Base-by-base conservation (phyloP, 2,888 invertebrate species). In the Parapristionchus giblindavisi region DNA sequence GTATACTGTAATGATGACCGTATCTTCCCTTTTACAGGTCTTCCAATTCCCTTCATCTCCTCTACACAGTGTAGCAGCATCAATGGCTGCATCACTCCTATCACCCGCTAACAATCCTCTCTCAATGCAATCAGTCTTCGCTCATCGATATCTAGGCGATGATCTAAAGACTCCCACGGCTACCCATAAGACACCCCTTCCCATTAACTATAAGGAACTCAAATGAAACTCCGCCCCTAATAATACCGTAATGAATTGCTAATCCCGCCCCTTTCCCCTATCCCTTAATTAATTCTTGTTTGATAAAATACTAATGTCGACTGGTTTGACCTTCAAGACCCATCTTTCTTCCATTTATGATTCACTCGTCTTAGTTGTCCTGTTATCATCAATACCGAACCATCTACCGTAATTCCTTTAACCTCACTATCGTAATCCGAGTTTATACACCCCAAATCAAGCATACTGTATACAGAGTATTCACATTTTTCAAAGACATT, bases 11-110 rank as follows among this genome's bases (percentile, higher is more conserved):
- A 27, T 6, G 24, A n/a, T 14, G n/a, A 48, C 14, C 17, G 48
- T n/a, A n/a, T 14, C 48, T 54, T 24, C 11, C 1, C 43, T 32
- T 34, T 71, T 68, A 40, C 76, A 77, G 66, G 61, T 79, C 38
- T 79, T 79, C 76, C 76, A 77, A 21, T 80, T 80, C 65, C 79
- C 77, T 17, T 80, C 78, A 34, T 78, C 75, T 65, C 77, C 77
- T n/a, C 38, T 78, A 27, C 74, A 79, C 8, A 29, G 68, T 40
- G 54, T 70, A 43, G 68, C 68, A 1, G 68, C 52, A 14, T 65
- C 63, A 21, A 65, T 65, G 63, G 38, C 56, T 1, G 48, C 70
- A n/a, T 56, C 70, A 3, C 68, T 78, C 14, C 75, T 63, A 24
- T 75, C 76, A 29, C 79, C 78, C 40, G 71, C 72, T 40, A 58